Percentiles rank a stretch among this genome's conserved stretches.
phyloP scores from a whole-genome alignment of 2,797 vertebrate species.

The Trichosurus vulpecula region DNA sequence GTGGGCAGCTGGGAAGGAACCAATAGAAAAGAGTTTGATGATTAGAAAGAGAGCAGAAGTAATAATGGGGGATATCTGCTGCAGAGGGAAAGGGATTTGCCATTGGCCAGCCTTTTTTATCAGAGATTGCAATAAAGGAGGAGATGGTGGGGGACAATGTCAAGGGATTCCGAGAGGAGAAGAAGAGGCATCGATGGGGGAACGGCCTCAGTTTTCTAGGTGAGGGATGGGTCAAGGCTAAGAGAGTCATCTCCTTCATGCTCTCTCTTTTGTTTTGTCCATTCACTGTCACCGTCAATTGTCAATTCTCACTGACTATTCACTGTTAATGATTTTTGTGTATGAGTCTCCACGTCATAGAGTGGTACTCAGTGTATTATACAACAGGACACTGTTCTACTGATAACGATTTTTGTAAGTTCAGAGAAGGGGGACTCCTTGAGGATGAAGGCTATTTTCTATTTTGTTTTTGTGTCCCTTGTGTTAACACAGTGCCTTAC shows the following conservation, averaged over 20 bases:
- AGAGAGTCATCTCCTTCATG: not conserved
- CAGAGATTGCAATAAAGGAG: not conserved
- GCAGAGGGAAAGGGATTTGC: not conserved
- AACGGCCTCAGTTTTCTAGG: not conserved
- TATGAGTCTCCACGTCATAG: not conserved
- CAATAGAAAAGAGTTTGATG: not conserved
- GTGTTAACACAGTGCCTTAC: not conserved
- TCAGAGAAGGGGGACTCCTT: not conserved
- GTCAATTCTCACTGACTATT: no score
- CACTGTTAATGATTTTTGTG: no score
- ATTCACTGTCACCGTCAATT: no score
- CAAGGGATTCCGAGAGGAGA: not conserved
- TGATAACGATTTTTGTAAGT: not conserved
- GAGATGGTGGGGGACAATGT: no score
- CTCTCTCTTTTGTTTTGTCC: not conserved
- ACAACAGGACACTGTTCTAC: not conserved
- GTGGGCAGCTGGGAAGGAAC: not conserved
- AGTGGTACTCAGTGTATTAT: not conserved
- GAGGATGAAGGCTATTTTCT: not conserved
- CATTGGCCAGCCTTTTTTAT: not conserved
- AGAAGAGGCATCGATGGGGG: not conserved
- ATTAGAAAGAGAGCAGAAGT: not conserved
- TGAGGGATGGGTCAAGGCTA: not conserved
- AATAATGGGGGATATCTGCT: not conserved
- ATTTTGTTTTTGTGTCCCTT: not conserved